Conservation (phyloP, 1,140 invertebrate species). For the Rhynchophorus ferrugineus region DNA sequence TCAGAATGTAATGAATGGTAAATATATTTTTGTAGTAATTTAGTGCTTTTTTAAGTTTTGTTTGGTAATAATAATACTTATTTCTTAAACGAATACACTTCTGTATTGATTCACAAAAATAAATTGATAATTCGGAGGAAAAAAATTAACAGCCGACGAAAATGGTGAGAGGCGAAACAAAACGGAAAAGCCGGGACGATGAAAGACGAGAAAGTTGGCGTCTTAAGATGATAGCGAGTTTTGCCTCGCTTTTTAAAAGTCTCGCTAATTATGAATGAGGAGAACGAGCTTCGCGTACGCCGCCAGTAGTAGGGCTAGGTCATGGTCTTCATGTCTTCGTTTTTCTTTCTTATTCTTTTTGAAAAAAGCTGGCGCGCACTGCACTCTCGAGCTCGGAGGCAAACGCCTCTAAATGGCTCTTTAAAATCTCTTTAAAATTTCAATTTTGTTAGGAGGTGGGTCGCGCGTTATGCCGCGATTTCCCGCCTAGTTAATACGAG, state of each 20-base stretch:
- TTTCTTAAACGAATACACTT: too few relatives aligned
- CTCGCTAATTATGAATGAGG: conserved; percentile 23
- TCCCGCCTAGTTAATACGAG: too few relatives aligned
- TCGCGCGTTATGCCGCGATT: neutral
- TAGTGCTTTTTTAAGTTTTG: too few relatives aligned
- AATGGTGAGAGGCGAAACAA: too few relatives aligned
- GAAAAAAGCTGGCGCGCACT: conserved; percentile 19
- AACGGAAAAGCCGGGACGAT: conserved; percentile 11
- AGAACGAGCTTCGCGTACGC: conserved; percentile 17
- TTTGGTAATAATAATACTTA: too few relatives aligned
- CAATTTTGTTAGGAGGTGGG: conserved; percentile 6
- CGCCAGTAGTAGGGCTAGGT: conserved; percentile 21
- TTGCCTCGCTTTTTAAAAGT: conserved; percentile 23
- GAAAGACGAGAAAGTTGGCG: conserved; percentile 20
- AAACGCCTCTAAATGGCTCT: conserved; percentile 18
- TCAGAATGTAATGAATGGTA: too few relatives aligned
- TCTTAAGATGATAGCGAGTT: conserved; percentile 16
- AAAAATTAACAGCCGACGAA: too few relatives aligned
- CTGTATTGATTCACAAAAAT: too few relatives aligned
- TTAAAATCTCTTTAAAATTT: conserved; percentile 16
- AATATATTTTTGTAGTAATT: too few relatives aligned
- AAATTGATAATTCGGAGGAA: too few relatives aligned
- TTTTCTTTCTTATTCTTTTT: conserved; percentile 22
- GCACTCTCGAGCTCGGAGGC: conserved; percentile 11
- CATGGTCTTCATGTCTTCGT: conserved; percentile 16